Evolutionary conservation across 1,140 invertebrate species (phyloP), one percentile per base, ranked within the genome.

Genomic region (Neuroterus valhalla): DNA sequence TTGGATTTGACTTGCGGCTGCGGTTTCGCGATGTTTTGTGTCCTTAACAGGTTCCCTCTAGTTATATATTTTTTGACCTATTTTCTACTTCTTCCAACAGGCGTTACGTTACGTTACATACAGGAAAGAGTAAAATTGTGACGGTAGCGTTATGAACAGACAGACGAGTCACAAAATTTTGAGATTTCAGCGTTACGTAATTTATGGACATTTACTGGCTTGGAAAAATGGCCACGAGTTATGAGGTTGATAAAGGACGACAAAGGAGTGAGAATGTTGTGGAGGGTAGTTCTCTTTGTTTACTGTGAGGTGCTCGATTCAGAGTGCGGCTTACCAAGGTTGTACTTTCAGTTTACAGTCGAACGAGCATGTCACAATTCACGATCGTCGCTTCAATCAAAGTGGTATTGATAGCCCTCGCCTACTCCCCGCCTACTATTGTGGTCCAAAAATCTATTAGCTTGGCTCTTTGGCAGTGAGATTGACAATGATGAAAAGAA

Each of bases 361-460:
- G 86, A 87, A 82, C 79, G 86, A 87, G 82, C 86, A 88, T 84
- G 88, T 88, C 88, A 85, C 86, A 87, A 88, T 85, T 83, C 76
- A 80, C 81, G 79, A 84, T 77, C 78, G 75, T 80, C 73, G 79
- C 81, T 83, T 88, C 87, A 88, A 89, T 89, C 88, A 89, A 88
- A 87, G 82, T 82, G 83, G 80, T 85, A 89, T 88, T 88, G 87
- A 88, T 87, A 88, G 79, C 81, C 83, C 79, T 72, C 79, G 78
- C 74, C 70, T 80, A 72, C 76, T 81, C 70, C 75, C 77, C 73
- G 72, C 73, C 68, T 19, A 44, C 70, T 62, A 68, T 71, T 78
- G 71, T 74, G 55, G 78, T 80, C 82, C 77, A 80, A 84, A 85
- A 87, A 85, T 88, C 82, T 86, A 87, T 87, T 88, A 86, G 81